Evolutionary conservation across 2,888 invertebrate species (phyloP).

Genomic region (Thyatira batis): DNA sequence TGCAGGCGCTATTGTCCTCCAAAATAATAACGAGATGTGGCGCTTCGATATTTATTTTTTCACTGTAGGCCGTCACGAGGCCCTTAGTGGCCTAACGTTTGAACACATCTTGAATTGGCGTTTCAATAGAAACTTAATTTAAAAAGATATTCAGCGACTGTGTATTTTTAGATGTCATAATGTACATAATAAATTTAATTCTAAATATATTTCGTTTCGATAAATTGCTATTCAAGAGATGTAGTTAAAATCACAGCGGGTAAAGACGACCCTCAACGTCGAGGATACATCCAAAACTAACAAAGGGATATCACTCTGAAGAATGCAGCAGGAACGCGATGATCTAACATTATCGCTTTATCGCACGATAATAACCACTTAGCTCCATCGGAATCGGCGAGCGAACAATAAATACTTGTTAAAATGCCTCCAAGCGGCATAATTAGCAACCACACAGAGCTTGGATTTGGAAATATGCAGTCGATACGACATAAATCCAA

Average conservation of each 20-base stretch:
- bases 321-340: conserved; percentile 30
- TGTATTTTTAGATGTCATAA: conserved; percentile 50
- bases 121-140: conserved; percentile 68
- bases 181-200: conserved; percentile 47
- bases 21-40: conserved; percentile 79
- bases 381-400: conserved; percentile 51
- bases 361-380: conserved; percentile 42
- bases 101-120: conserved; percentile 49
- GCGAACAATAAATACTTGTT: conserved; percentile 60
- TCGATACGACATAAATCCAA: conserved; percentile 66
- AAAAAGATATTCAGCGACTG: conserved; percentile 56
- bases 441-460: conserved; percentile 65
- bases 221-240: no score
- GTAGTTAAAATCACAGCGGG: no score
- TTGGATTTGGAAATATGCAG: conserved; percentile 53
- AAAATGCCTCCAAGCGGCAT: conserved; percentile 59
- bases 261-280: no score
- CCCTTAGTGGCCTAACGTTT: conserved; percentile 24
- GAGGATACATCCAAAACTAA: neutral
- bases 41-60: conserved; percentile 58
- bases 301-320: conserved; percentile 9
- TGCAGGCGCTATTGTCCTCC: conserved; percentile 76
- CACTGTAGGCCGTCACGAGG: conserved; percentile 60
- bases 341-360: conserved; percentile 36
- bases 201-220: conserved; percentile 2